A percentile compares a stretch with the other conserved stretches of the same genome.
Conservation (phyloP, 2,888 invertebrate genomes). For the Brachyptera risi region DNA sequence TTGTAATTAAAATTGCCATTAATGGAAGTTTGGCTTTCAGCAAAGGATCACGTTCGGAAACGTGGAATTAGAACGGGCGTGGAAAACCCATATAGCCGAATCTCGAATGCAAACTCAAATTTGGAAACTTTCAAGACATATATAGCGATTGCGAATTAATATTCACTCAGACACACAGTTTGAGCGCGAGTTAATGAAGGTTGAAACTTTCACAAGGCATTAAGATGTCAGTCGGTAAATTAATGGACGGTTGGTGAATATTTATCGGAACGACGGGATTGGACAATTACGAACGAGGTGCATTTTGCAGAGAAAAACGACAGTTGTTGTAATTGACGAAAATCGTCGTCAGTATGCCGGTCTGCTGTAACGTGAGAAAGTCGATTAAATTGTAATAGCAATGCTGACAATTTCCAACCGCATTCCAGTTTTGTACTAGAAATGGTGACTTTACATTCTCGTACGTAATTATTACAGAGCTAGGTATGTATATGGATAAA, state of each 20-base stretch:
- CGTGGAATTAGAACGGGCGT: not conserved
- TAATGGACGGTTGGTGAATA: not conserved
- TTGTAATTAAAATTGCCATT: not conserved
- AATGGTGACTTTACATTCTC: not conserved
- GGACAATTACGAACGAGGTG: not conserved
- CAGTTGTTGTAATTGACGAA: not conserved
- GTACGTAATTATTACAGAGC: not conserved
- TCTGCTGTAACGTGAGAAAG: not conserved
- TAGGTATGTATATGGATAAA: too few species aligned
- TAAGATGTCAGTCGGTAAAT: not conserved
- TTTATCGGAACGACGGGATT: not conserved
- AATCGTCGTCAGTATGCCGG: not conserved
- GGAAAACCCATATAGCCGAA: not conserved
- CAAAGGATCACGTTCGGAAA: not conserved
- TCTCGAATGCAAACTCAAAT: not conserved
- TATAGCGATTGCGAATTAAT: not conserved
- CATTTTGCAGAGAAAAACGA: not conserved
- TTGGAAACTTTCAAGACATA: not conserved
- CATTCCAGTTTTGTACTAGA: not conserved
- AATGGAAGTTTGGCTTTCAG: not conserved
- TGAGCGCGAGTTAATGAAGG: not conserved
- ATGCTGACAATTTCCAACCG: not conserved
- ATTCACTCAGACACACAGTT: slow-evolving; percentile 1
- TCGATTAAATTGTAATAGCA: not conserved
- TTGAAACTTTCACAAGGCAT: slow-evolving; percentile 3